A percentile compares a stretch with the other conserved stretches of the same genome.
phyloP scores from a whole-genome alignment of 2,113 vertebrate species.

The Dasyprocta punctata region DNA sequence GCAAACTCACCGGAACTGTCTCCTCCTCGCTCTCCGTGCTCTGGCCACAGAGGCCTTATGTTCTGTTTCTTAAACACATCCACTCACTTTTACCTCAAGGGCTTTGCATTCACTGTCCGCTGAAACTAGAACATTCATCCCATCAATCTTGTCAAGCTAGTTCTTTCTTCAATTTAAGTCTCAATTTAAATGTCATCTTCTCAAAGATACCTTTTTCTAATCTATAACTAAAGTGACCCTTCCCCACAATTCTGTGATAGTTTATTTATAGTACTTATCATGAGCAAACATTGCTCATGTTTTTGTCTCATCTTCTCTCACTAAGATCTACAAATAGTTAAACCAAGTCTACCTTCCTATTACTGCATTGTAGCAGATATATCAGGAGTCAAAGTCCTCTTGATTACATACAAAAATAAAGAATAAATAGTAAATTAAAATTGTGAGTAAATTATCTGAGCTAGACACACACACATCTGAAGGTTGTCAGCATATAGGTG shows the following conservation, averaged over 20 bases:
- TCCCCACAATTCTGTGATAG: background rate
- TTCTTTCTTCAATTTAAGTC: background rate
- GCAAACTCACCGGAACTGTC: background rate
- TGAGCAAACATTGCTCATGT: background rate
- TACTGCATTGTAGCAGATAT: background rate
- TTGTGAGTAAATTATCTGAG: background rate
- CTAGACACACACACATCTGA: background rate
- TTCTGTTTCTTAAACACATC: background rate
- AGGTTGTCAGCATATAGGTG: background rate
- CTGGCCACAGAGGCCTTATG: background rate
- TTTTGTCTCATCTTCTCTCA: background rate
- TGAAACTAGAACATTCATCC: background rate
- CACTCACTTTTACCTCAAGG: background rate
- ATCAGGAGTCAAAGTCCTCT: background rate
- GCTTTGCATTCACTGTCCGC: background rate
- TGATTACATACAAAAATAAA: background rate
- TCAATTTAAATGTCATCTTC: background rate
- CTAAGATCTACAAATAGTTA: background rate
- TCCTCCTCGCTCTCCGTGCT: too few relatives aligned
- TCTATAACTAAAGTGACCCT: background rate
- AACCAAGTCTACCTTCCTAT: background rate
- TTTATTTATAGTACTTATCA: background rate
- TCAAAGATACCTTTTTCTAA: background rate
- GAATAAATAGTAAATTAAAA: background rate
- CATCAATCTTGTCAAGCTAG: background rate